Evolutionary conservation across 2,888 invertebrate species (phyloP).

Genomic region (Schizotus pectinicornis): DNA sequence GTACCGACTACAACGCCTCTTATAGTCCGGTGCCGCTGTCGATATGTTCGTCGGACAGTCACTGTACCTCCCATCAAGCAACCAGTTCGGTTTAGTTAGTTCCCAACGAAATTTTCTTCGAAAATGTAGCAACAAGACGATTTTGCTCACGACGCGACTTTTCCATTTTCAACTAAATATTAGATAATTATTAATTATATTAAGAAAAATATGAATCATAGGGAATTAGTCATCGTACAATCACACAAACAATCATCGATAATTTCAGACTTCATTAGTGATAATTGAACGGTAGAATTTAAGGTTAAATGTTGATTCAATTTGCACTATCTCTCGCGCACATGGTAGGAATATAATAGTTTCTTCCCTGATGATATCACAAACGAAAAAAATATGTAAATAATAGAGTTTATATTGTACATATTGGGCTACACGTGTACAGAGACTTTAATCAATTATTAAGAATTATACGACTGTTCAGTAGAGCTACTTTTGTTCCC

Average conservation of each 20-base stretch:
- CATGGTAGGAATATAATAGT: background rate
- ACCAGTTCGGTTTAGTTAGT: slow-evolving; percentile 63
- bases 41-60: slow-evolving; percentile 57
- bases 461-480: background rate
- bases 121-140: background rate
- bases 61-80: slow-evolving; percentile 60
- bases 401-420: background rate
- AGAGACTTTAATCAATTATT: slow-evolving; percentile 4
- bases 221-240: background rate
- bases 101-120: slow-evolving; percentile 5
- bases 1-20: slow-evolving; percentile 51
- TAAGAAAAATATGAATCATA: background rate
- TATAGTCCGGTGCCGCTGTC: slow-evolving; percentile 61
- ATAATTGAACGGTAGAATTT: background rate
- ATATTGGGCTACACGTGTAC: slow-evolving; percentile 1
- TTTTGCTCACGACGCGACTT: background rate
- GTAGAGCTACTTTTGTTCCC: background rate
- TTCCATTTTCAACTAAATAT: background rate
- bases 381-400: background rate
- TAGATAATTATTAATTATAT: background rate
- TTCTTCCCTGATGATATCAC: background rate
- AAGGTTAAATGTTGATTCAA: slow-evolving; percentile 1
- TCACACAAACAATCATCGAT: slow-evolving; percentile 7
- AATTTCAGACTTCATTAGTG: background rate
- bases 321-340: slow-evolving; percentile 3